A percentile compares a stretch with the other conserved stretches of the same genome.
Conservation (phyloP, 1,140 invertebrate species). For the Lysiphlebus fabarum region DNA sequence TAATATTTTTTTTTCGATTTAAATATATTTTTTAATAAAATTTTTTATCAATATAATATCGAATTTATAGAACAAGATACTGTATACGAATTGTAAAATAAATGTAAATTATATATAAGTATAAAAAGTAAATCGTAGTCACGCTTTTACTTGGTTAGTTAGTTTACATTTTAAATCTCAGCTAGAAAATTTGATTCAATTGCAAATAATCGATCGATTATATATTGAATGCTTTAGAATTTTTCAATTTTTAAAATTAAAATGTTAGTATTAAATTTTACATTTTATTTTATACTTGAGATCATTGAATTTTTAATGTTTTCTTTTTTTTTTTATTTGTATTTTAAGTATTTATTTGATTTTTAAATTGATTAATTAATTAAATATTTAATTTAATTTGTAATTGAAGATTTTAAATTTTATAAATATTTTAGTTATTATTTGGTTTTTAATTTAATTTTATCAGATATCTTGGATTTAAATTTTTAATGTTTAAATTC, state of each 20-base stretch:
- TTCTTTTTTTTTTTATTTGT: slow-evolving; percentile 5
- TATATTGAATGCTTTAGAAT: slow-evolving; percentile 40
- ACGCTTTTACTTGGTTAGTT: slow-evolving; percentile 30
- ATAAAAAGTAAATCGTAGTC: slow-evolving; percentile 27
- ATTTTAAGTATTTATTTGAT: neutral
- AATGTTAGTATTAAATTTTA: slow-evolving; percentile 34
- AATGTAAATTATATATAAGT: slow-evolving; percentile 41
- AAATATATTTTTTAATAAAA: no score
- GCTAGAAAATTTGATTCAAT: slow-evolving; percentile 40
- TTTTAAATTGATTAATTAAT: neutral
- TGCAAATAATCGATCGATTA: slow-evolving; percentile 49
- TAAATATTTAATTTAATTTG: no score
- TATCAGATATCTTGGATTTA: no score
- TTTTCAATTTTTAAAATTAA: slow-evolving; percentile 43
- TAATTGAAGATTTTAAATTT: no score
- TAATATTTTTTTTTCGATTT: no score
- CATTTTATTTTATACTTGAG: slow-evolving; percentile 25
- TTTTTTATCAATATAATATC: no score
- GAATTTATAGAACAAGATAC: no score
- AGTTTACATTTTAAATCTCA: slow-evolving; percentile 26
- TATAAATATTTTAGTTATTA: no score
- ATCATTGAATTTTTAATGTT: slow-evolving; percentile 15
- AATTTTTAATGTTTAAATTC: no score
- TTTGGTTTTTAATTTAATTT: no score
- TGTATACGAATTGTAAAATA: no score